Percentiles rank a stretch among this genome's conserved stretches.
These are phyloP conservation scores for Caenorhabditis uteleia DNA, from an alignment of 2,888 invertebrate species.

Conservation along the genomic window DNA sequence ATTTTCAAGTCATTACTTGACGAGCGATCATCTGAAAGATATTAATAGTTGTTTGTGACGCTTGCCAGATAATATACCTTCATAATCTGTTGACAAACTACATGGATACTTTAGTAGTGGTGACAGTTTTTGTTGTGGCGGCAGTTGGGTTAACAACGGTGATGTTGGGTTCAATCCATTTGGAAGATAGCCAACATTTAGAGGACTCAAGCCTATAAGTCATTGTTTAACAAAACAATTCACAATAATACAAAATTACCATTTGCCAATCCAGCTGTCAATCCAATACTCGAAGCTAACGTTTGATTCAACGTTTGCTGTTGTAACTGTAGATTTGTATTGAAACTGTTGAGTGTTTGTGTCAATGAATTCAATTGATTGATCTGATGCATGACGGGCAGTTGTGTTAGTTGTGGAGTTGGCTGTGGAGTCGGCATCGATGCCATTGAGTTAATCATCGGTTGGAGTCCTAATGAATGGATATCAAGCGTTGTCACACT, in stretches of 20 bases:
- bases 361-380: conserved; percentile 31
- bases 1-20: conserved; percentile 35
- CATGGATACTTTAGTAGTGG: conserved; percentile 41
- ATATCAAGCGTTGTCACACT: conserved; percentile 28
- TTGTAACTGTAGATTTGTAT: conserved; percentile 26
- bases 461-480: conserved; percentile 27
- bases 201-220: conserved; percentile 41
- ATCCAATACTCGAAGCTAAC: conserved; percentile 42
- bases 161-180: conserved; percentile 48
- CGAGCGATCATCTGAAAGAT: conserved; percentile 15
- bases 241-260: conserved; percentile 7
- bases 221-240: not conserved
- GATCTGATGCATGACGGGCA: conserved; percentile 36
- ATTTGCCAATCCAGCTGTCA: conserved; percentile 43
- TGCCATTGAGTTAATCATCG: conserved; percentile 29
- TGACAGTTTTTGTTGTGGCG: conserved; percentile 40
- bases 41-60: not conserved
- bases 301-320: conserved; percentile 43
- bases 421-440: conserved; percentile 11
- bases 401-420: conserved; percentile 7
- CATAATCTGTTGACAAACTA: conserved; percentile 42
- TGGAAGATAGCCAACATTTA: conserved; percentile 42
- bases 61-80: conserved; percentile 23
- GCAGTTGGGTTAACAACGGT: conserved; percentile 31
- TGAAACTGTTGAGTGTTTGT: conserved; percentile 33